Evolutionary conservation across 2,113 vertebrate genomes (phyloP), one percentile per base, ranked within the genome.

Genomic region (Caranx ignobilis): DNA sequence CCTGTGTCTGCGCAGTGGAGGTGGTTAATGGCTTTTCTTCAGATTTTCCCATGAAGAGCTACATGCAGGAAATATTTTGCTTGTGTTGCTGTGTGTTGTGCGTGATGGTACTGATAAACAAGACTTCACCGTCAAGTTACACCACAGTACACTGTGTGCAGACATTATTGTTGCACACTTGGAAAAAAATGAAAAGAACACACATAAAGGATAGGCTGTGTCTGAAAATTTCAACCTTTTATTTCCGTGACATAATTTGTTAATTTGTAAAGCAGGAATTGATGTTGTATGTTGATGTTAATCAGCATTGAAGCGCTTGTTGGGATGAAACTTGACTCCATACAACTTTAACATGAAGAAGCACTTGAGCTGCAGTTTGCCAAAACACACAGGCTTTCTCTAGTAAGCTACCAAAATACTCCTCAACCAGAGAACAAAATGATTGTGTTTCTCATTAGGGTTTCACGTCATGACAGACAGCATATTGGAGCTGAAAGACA

Each of bases 41-140:
- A 87, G 83, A 71, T 84, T 93, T 96, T 96, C 95, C 96, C 96
- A 95, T 94, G 93, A 95, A 95, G 80, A 54, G 32, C 31, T 48
- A 34, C n/a, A 61, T 11, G 66, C 32, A n/a, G 13, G 5, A 57
- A 71, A 85, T 68, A n/a, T 19, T 79, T 82, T 70, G 4, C 57
- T 74, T 34, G 26, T 26, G 26, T 26, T 26, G 26, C 26, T 37
- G 56, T 19, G 34, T 45, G 52, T 18, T 45, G 21, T 48, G 19
- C 59, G 50, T 56, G 55, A 79, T 66, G 37, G 21, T 18, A 21
- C 35, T 61, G 37, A 26, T 48, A 63, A 83, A 75, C 26, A 65
- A 32, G 45, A 7, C 34, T 35, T 18, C 18, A 41, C n/a, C 31
- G 63, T 63, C 41, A 62, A 18, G 48, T 67, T 31, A 0, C 50